Percentiles rank a stretch among this genome's conserved stretches.
These are phyloP conservation scores for Trichomycterus rosablanca DNA, from an alignment of 2,113 vertebrate genomes.

Conservation along the genomic window DNA sequence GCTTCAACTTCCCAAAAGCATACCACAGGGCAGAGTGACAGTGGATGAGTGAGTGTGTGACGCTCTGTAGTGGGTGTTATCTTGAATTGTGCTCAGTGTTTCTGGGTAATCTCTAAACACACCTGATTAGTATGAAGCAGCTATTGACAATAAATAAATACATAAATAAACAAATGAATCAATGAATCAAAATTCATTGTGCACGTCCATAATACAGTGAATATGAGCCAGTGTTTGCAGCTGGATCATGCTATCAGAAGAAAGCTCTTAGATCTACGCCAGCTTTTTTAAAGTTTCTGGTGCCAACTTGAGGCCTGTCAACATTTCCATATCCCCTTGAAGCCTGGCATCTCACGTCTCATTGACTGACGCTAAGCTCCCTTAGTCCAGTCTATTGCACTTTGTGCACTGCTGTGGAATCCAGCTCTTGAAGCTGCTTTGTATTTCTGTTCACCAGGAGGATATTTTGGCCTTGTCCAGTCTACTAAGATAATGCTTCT, in stretches of 20 bases:
- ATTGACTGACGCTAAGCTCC: constrained; percentile 20
- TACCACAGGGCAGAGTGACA: no score
- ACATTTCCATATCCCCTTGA: constrained; percentile 14
- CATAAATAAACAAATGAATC: no score
- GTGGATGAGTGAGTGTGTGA: no score
- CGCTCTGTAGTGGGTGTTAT: no score
- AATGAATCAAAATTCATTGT: no score
- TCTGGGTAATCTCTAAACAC: no score
- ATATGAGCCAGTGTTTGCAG: constrained; percentile 9
- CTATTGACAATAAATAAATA: no score
- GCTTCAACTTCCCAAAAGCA: no score
- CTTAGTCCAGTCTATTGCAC: constrained; percentile 47
- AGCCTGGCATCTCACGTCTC: constrained; percentile 51
- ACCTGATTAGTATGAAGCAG: no score
- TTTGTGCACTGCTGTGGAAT: constrained; percentile 40
- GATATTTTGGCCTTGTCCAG: constrained; percentile 52
- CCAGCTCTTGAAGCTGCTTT: constrained; percentile 36
- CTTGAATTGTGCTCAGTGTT: no score
- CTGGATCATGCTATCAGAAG: background rate
- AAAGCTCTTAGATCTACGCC: background rate
- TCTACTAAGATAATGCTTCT: constrained; percentile 50
- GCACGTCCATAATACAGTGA: no score
- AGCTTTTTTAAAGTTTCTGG: no score
- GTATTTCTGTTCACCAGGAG: constrained; percentile 46
- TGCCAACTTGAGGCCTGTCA: constrained; percentile 12